A percentile compares a stretch with the other conserved stretches of the same genome.
These are phyloP conservation scores for Gymnobelideus leadbeateri DNA, from an alignment of 2,113 vertebrate genomes.

Conservation along the genomic window DNA sequence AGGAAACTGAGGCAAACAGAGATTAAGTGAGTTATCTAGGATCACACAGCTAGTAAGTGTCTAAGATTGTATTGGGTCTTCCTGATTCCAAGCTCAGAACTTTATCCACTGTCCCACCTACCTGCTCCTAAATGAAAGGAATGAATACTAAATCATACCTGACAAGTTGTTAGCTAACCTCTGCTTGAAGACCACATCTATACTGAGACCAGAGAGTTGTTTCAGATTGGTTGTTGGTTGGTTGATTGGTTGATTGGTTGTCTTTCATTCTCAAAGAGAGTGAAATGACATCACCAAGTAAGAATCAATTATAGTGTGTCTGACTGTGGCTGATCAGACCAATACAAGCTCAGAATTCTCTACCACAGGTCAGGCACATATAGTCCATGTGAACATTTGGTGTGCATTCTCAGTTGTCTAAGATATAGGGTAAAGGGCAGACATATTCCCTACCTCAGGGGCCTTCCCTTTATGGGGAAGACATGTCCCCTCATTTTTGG, in stretches of 20 bases:
- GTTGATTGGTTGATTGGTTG: too few species aligned
- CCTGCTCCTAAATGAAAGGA: neutral
- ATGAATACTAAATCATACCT: neutral
- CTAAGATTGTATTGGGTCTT: neutral
- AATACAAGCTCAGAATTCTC: too few species aligned
- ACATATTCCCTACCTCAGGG: neutral
- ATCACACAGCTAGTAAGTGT: neutral
- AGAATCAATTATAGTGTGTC: too few species aligned
- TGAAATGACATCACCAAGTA: too few species aligned
- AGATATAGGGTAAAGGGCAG: neutral
- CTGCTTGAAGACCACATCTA: neutral
- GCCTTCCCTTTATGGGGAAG: too few species aligned
- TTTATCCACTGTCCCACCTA: neutral
- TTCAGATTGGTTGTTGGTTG: neutral
- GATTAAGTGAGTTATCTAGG: neutral
- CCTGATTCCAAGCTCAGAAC: neutral
- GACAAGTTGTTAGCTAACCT: neutral
- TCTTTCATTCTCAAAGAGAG: too few species aligned
- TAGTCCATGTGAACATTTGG: too few species aligned
- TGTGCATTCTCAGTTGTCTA: too few species aligned
- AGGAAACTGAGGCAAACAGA: neutral
- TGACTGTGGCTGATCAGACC: too few species aligned
- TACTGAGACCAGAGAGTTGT: neutral
- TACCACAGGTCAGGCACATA: too few species aligned
- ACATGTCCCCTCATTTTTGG: too few species aligned